These are phyloP conservation scores for Azemiops feae DNA, from an alignment of 2,113 vertebrate species.

Conservation along the genomic window DNA sequence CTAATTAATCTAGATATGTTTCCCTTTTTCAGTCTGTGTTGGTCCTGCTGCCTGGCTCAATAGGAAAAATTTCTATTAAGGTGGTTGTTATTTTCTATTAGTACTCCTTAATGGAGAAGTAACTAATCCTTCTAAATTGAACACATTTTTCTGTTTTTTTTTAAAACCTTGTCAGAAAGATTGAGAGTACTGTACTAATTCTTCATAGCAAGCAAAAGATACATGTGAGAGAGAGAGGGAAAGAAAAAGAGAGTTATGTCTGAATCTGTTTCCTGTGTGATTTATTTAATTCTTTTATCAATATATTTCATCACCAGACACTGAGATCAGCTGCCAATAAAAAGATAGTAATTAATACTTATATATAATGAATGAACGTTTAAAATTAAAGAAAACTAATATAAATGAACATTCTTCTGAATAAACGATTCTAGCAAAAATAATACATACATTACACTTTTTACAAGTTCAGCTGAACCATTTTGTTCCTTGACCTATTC, in stretches of 20 bases:
- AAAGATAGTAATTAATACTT: neutral
- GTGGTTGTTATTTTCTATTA: neutral
- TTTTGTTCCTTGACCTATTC: slow-evolving; percentile 74
- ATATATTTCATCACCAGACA: neutral
- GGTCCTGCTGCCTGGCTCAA: neutral
- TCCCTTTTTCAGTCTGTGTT: neutral
- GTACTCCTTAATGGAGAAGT: neutral
- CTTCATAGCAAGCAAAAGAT: neutral
- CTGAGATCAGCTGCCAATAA: neutral
- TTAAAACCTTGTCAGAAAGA: neutral
- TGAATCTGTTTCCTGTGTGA: neutral
- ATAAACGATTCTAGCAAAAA: neutral
- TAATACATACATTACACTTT: neutral
- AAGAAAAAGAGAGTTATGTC: neutral
- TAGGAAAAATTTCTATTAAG: neutral
- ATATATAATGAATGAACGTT: neutral
- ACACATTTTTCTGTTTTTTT: neutral
- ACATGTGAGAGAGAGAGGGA: neutral
- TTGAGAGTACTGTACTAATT: neutral
- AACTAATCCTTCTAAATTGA: neutral
- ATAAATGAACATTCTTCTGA: neutral
- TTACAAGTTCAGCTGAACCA: slow-evolving; percentile 14
- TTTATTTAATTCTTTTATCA: neutral
- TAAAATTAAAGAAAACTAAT: neutral
- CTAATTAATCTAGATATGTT: neutral